Evolutionary conservation across 2,113 vertebrate species (phyloP), one percentile per base, ranked within the genome.

Genomic region (Tupaia tana): DNA sequence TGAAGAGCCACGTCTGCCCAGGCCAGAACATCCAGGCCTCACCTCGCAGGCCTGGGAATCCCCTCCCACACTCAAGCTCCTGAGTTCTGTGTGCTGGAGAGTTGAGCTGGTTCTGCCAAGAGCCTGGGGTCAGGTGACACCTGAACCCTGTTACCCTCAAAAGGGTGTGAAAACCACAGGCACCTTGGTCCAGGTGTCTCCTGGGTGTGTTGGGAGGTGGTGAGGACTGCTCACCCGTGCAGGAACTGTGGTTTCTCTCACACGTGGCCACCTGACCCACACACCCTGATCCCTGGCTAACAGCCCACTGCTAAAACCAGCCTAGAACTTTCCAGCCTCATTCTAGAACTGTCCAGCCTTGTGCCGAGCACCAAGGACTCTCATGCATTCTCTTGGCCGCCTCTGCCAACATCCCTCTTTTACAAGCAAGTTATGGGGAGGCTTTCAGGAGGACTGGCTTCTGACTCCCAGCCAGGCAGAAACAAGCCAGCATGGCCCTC

Each of bases 91-190:
- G 27, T 14, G 52, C 27, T 11, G 83, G 27, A 54, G 67, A 54
- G 43, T 43, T 18, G 69, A 61, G 71, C 80, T 59, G 27, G 34
- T 73, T 25, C 69, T 79, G 43, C 0, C 4, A 74, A 70, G n/a
- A 78, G 73, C 73, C 24, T 9, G 70, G 0, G 3, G 52, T 63
- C 85, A 29, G 34, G 64, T 34, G 27, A 31, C 8, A n/a, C 34
- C 89, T 74, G 70, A 24, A 31, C 16, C 25, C 79, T 5, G 1
- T 1, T 15, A 25, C 11, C 67, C 73, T 24, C 29, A 25, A 15
- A 75, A 85, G 31, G 29, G 71, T 89, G 86, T 91, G 92, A 79
- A 93, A 92, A 87, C 87, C 92, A 70, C 95, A 91, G 58, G 25
- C 69, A 52, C 77, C 71, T 92, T 66, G 54, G 19, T 86, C 66